Base-by-base conservation (phyloP, 2,113 vertebrate species). In the Galbula dea region DNA sequence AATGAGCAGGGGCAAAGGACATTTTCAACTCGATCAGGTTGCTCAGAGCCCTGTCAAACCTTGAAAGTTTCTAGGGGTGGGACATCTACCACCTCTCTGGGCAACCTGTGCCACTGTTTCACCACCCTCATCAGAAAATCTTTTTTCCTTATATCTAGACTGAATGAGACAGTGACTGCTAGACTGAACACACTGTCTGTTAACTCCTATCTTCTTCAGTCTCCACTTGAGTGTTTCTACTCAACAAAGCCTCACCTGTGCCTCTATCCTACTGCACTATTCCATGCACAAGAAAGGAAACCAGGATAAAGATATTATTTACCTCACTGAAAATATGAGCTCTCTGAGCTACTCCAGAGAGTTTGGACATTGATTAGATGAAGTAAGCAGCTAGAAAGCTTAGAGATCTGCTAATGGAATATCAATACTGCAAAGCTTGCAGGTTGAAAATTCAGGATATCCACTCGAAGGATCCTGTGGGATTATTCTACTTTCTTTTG, bases 321-420 rank as follows among this genome's bases (percentile, higher is more conserved):
- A 49, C 18, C 11, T 91, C 59, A 83, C 29, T 27, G 75, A 66
- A 93, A 78, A 61, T 27, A 4, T 75, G n/a, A 78, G 37, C 52
- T 90, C 93, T 91, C 55, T 95, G 43, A 95, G 49, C 24, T 89
- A 15, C n/a, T 85, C 36, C 30, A 59, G 51, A 74, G 62, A 93
- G 79, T 77, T 20, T 87, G 63, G 49, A 43, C 74, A 83, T 80
- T 68, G 82, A 85, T 88, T 91, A 92, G 29, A 20, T 66, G 48
- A n/a, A 69, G 32, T 66, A 76, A 84, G 43, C 48, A 88, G 48
- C 41, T 86, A 77, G 89, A 91, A 91, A 90, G 12, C 67, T 75
- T 48, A 75, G 48, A 93, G 59, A 62, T 58, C 45, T 87, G 29
- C 34, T 86, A 94, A 73, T 78, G 71, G 30, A 94, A 75, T 76